Evolutionary conservation across 1,140 invertebrate genomes (phyloP), one percentile per base, ranked within the genome.

Genomic region (Telenomus remus): DNA sequence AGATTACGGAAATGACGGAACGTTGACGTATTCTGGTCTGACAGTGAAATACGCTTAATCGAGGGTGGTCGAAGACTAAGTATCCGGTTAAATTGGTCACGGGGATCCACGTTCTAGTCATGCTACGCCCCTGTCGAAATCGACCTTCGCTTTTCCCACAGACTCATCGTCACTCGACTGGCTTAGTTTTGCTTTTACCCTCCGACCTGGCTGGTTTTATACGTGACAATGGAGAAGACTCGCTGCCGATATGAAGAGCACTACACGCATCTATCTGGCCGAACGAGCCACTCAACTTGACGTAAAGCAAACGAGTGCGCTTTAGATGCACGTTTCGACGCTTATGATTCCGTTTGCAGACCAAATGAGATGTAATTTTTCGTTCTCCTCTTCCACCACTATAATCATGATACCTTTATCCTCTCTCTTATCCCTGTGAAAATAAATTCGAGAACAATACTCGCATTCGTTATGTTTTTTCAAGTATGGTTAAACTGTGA

Each of bases 71-170:
- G 72, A 53, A 54, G 10, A 59, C 13, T 43, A 74, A 77, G 82
- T 87, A 87, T 87, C 86, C 86, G 86, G 85, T 86, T 85, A 82
- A 84, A 87, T 87, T 87, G 79, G 85, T 86, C 81, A 87, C 82
- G 85, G 83, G 63, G 48, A 70, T 75, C 75, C 78, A 82, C 82
- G 85, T 82, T 84, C 81, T 82, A 80, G 80, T 59, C 54, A 76
- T 54, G 69, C 82, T 81, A 84, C 74, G 68, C 81, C 80, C 85
- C 75, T 86, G 81, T 82, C 84, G 81, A 16, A 84, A 85, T 85
- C 81, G 82, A 46, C 44, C 64, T 68, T 64, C 80, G 68, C 81
- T 86, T 87, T 87, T 87, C 84, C 84, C 86, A 86, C 81, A 81
- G 69, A 60, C 48, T 63, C 75, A 39, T 63, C 59, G 43, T 27